These are phyloP conservation scores for Homarus americanus DNA, from an alignment of 1,140 invertebrate species.

Conservation along the genomic window DNA sequence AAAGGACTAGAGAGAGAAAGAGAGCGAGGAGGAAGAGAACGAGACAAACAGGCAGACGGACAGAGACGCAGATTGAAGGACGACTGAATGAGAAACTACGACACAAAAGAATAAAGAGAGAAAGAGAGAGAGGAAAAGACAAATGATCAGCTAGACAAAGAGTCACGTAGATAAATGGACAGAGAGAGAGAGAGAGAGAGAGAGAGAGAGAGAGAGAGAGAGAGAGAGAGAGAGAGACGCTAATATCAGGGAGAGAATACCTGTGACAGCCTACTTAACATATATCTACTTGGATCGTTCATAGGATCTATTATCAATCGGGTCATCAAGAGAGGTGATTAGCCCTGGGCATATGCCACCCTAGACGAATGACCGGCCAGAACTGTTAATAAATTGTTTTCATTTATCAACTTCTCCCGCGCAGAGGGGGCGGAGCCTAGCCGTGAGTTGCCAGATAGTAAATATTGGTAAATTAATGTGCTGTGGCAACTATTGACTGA, in stretches of 20 bases:
- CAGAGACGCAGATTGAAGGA: too few species aligned
- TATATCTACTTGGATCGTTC: conserved; percentile 24
- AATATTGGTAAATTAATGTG: background rate
- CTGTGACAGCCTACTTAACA: conserved; percentile 35
- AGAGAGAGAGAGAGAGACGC: background rate
- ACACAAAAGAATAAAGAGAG: too few species aligned
- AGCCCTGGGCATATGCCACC: conserved; percentile 35
- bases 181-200: background rate
- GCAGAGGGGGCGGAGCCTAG: background rate
- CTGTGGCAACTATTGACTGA: background rate
- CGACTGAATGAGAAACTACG: too few species aligned
- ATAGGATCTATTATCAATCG: conserved; percentile 42
- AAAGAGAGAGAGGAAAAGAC: too few species aligned
- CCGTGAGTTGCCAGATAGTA: conserved; percentile 16
- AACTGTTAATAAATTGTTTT: conserved; percentile 57
- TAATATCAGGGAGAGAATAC: too few species aligned
- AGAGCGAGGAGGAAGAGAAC: too few species aligned
- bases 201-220: background rate
- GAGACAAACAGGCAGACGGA: too few species aligned
- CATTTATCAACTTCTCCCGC: conserved; percentile 60
- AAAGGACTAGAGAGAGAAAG: too few species aligned
- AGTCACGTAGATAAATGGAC: too few species aligned
- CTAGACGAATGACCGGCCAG: conserved; percentile 45
- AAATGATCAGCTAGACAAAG: too few species aligned
- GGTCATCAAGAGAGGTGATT: conserved; percentile 47